Percentiles rank a stretch among this genome's conserved stretches.
These are phyloP conservation scores for Melanotaenia maccullochi DNA, from an alignment of 2,797 vertebrate genomes.

Conservation along the genomic window DNA sequence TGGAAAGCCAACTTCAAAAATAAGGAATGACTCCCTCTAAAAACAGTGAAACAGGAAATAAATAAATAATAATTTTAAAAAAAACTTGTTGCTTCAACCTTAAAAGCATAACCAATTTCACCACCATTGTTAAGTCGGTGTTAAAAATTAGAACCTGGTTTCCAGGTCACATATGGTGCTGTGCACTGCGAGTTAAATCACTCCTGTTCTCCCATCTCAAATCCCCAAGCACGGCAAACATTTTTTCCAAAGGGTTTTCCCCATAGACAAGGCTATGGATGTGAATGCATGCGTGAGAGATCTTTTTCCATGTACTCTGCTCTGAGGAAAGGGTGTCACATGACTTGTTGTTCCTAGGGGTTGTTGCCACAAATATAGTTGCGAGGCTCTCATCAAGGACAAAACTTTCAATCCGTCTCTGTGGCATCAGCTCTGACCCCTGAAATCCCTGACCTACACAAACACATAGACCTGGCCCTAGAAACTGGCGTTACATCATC, in stretches of 20 bases:
- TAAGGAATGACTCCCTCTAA: not conserved
- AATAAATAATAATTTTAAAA: not conserved
- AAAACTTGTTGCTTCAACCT: not conserved
- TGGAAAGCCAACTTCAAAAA: constrained; percentile 8
- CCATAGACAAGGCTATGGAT: constrained; percentile 55
- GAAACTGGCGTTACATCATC: not conserved
- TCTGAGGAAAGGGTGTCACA: constrained; percentile 63
- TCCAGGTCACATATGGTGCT: constrained; percentile 44
- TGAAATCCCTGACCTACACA: constrained; percentile 45
- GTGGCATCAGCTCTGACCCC: constrained; percentile 62
- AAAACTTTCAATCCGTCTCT: constrained; percentile 53
- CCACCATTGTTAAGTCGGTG: not conserved
- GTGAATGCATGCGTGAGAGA: constrained; percentile 32
- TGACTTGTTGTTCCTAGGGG: constrained; percentile 69
- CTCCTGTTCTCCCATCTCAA: constrained; percentile 27
- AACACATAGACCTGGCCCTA: not conserved
- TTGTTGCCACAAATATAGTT: constrained; percentile 74
- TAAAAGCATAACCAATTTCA: not conserved
- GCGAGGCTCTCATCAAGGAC: constrained; percentile 68
- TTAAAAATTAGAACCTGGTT: constrained; percentile 15
- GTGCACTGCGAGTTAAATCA: constrained; percentile 14
- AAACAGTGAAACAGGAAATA: not conserved
- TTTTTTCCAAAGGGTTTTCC: constrained; percentile 75
- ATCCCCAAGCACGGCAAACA: constrained; percentile 51
- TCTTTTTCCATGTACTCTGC: constrained; percentile 65